A percentile compares a stretch with the other conserved stretches of the same genome.
Evolutionary conservation across 2,797 vertebrate species (phyloP).

Genomic region (Anguilla pacifica): DNA sequence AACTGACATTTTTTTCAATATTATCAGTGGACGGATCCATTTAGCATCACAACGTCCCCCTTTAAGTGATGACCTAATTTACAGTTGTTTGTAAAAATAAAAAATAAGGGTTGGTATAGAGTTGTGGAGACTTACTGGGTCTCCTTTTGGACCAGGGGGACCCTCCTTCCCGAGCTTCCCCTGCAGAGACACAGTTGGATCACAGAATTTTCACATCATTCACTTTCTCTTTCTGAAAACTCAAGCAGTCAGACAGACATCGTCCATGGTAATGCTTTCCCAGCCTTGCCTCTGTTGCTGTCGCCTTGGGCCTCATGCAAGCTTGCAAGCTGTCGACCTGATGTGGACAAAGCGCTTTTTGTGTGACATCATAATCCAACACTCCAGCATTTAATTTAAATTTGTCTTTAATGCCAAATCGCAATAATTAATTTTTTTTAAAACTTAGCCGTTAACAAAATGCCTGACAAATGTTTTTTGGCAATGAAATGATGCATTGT

Average conservation of each 20-base stretch:
- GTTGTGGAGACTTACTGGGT: conserved; percentile 68
- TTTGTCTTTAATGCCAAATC: too few relatives aligned
- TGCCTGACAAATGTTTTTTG: too few relatives aligned
- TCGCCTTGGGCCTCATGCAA: background rate
- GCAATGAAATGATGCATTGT: too few relatives aligned
- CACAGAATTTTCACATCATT: conserved; percentile 2
- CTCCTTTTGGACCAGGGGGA: conserved; percentile 77
- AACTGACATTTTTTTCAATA: background rate
- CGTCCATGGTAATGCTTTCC: background rate
- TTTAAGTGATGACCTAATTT: background rate
- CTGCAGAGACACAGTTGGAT: conserved; percentile 60
- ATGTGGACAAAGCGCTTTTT: background rate
- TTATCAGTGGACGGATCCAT: too few relatives aligned
- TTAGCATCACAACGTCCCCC: too few relatives aligned
- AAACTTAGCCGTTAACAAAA: too few relatives aligned
- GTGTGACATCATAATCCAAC: background rate
- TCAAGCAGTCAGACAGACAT: background rate
- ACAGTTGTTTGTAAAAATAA: background rate
- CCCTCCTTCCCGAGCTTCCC: conserved; percentile 74
- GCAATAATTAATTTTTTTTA: too few relatives aligned
- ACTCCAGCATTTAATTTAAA: background rate
- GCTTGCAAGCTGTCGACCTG: too few relatives aligned
- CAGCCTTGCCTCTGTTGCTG: too few relatives aligned
- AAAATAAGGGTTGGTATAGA: background rate
- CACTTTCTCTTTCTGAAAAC: background rate